Conservation (phyloP, 2,888 invertebrate genomes). For the Lasioglossum figueresi region DNA sequence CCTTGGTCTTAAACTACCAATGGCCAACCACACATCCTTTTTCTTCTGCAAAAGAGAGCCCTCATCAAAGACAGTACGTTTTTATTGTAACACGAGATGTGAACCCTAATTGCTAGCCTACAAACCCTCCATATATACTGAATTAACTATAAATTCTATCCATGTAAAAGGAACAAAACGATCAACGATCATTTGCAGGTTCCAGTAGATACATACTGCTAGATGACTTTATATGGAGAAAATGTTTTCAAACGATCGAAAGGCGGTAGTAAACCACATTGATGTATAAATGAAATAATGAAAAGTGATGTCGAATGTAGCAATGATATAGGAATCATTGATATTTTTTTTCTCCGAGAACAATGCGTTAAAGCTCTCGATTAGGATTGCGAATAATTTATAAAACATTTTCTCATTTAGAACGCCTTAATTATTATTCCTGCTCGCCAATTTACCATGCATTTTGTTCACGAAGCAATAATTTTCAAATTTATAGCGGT, state of each 20-base stretch:
- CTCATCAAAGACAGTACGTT: slow-evolving; percentile 83
- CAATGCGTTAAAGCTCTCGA: neutral
- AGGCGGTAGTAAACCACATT: slow-evolving; percentile 20
- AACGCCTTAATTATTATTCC: slow-evolving; percentile 32
- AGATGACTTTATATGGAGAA: slow-evolving; percentile 57
- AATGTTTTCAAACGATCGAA: slow-evolving; percentile 59
- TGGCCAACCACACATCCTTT: slow-evolving; percentile 84
- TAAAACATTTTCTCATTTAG: slow-evolving; percentile 66
- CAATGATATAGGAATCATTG: slow-evolving; percentile 6
- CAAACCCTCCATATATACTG: slow-evolving; percentile 59
- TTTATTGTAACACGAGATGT: slow-evolving; percentile 80
- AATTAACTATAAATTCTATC: slow-evolving; percentile 49
- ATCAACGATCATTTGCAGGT: slow-evolving; percentile 57
- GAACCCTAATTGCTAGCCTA: slow-evolving; percentile 76
- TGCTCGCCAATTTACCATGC: slow-evolving; percentile 68
- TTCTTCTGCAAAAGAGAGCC: slow-evolving; percentile 84
- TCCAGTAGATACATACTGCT: slow-evolving; percentile 45
- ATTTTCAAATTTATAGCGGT: slow-evolving; percentile 18
- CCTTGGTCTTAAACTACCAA: slow-evolving; percentile 84
- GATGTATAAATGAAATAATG: slow-evolving; percentile 43
- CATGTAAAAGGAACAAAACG: slow-evolving; percentile 53
- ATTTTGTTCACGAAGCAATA: slow-evolving; percentile 40
- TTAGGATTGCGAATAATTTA: slow-evolving; percentile 1
- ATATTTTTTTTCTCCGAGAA: slow-evolving; percentile 6
- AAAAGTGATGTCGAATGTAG: slow-evolving; percentile 31